Percentiles rank a stretch among this genome's conserved stretches.
phyloP scores from a whole-genome alignment of 2,797 vertebrate species.

The Onychomys leucogaster region DNA sequence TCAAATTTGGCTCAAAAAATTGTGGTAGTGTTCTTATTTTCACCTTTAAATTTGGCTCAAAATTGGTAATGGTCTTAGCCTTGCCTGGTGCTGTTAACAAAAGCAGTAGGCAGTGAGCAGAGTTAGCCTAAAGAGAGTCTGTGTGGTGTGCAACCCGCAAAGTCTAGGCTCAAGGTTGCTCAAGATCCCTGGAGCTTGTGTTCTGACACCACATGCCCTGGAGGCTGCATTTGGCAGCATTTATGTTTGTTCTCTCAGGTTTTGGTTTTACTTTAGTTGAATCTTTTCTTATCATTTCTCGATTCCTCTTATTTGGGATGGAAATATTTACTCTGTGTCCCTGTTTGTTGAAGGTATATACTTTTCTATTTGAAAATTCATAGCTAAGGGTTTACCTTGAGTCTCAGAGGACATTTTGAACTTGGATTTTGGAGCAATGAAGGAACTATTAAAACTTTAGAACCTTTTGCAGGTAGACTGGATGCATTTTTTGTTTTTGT shows the following conservation, averaged over 20 bases:
- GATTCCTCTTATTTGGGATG: background rate
- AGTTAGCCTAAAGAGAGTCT: background rate
- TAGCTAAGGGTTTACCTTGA: background rate
- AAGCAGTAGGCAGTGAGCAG: background rate
- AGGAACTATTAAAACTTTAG: background rate
- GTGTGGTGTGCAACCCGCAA: no score
- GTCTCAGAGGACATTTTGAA: background rate
- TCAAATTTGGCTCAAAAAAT: background rate
- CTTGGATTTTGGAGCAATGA: background rate
- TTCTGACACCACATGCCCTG: no score
- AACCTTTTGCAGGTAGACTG: background rate
- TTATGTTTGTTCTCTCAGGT: background rate
- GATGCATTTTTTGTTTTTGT: background rate
- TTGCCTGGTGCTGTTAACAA: no score
- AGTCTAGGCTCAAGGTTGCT: background rate
- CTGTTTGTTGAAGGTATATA: background rate
- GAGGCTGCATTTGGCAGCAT: background rate
- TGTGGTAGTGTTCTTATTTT: background rate
- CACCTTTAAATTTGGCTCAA: background rate
- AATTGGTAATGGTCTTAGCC: background rate
- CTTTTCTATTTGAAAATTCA: background rate
- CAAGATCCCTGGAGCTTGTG: background rate
- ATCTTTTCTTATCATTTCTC: background rate
- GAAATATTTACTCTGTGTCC: background rate
- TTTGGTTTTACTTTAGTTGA: background rate